A percentile compares a stretch with the other conserved stretches of the same genome.
Conservation (phyloP, 2,888 invertebrate genomes). For the Stramonita haemastoma region DNA sequence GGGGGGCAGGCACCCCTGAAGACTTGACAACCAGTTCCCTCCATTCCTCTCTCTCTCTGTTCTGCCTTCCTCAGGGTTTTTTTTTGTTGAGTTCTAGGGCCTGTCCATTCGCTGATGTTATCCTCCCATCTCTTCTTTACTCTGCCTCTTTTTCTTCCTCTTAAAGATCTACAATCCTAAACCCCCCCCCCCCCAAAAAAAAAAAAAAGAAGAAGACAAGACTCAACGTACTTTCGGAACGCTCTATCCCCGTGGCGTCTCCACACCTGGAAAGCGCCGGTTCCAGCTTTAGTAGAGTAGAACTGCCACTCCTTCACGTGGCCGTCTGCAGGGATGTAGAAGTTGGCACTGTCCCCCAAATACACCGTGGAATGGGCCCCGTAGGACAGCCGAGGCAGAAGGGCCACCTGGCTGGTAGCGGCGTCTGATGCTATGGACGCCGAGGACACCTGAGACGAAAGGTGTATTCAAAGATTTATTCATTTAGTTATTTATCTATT, state of each 20-base stretch:
- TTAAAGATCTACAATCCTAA: no score
- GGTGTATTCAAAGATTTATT: no score
- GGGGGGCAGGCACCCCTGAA: no score
- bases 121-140: no score
- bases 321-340: conserved; percentile 9
- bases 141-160: no score
- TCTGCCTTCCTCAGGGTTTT: no score
- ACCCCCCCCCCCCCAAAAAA: no score
- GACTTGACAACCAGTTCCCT: no score
- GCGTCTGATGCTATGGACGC: background rate
- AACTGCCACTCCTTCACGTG: conserved; percentile 24
- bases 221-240: background rate
- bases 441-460: background rate
- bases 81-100: no score
- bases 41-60: no score
- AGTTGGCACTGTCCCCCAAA: conserved; percentile 16
- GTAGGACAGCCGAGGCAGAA: background rate
- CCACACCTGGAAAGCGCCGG: conserved; percentile 23
- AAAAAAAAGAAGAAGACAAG: background rate
- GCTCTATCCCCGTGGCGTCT: background rate
- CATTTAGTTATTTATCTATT: no score
- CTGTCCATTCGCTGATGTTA: no score
- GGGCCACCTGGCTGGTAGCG: background rate
- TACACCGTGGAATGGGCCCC: background rate
- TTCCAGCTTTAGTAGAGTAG: background rate